Evolutionary conservation across 2,888 invertebrate species (phyloP).

Genomic region (Eudemis profundana): DNA sequence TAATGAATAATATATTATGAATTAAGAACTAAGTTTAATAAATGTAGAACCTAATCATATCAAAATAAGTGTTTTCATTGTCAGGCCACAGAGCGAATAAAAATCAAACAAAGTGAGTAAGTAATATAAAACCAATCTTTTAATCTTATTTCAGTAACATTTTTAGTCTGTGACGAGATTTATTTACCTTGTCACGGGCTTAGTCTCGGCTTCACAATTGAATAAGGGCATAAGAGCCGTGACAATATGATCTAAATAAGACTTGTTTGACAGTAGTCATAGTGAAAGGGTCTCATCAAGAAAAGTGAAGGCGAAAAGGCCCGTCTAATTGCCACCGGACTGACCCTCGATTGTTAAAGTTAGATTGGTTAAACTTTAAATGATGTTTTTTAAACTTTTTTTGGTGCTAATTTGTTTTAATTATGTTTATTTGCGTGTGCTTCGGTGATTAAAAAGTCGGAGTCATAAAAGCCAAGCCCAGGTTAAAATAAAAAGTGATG

Average conservation of each 20-base stretch:
- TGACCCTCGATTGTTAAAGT: constrained; percentile 33
- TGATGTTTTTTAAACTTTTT: constrained; percentile 28
- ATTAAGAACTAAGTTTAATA: no score
- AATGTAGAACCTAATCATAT: no score
- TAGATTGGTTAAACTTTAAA: constrained; percentile 34
- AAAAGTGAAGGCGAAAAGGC: constrained; percentile 19
- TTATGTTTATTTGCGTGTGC: constrained; percentile 28
- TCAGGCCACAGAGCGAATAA: not conserved
- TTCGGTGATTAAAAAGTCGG: constrained; percentile 21
- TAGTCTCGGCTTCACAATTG: not conserved
- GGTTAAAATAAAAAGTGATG: not conserved
- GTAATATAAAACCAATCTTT: not conserved
- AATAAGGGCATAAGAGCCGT: not conserved
- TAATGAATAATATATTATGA: no score
- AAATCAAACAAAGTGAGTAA: not conserved
- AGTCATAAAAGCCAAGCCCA: constrained; percentile 19
- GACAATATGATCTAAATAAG: not conserved
- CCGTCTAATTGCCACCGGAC: constrained; percentile 9
- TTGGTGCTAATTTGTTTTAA: constrained; percentile 33
- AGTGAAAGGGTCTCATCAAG: not conserved
- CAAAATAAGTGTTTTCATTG: not conserved
- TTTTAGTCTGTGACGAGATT: not conserved
- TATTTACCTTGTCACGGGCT: not conserved
- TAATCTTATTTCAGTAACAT: not conserved
- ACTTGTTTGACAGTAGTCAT: not conserved